Evolutionary conservation across 2,797 vertebrate species (phyloP).

Genomic region (Intellagama lesueurii): DNA sequence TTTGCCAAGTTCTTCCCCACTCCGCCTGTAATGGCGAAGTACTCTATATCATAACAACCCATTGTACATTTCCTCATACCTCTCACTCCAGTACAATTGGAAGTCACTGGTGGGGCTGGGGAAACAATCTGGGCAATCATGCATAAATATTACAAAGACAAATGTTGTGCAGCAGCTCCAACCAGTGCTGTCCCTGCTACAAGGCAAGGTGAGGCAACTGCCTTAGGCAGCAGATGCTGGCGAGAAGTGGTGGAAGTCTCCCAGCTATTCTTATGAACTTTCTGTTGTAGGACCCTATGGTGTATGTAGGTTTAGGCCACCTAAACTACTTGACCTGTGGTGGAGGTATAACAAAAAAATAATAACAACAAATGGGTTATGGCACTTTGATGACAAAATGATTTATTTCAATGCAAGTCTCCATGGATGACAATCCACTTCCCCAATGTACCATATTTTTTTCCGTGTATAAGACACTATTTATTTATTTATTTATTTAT

Average conservation of each 20-base stretch:
- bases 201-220: background rate
- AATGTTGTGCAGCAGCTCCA: background rate
- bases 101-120: background rate
- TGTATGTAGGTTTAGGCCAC: background rate
- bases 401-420: too few species aligned
- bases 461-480: too few species aligned
- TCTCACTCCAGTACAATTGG: background rate
- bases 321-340: too few species aligned
- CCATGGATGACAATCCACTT: too few species aligned
- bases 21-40: background rate
- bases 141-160: background rate
- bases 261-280: background rate
- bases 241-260: too few species aligned
- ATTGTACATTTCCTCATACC: background rate
- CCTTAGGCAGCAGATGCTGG: background rate
- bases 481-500: too few species aligned
- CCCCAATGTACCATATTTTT: too few species aligned
- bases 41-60: background rate
- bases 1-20: background rate
- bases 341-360: too few species aligned
- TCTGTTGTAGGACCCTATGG: background rate
- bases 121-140: background rate
- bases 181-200: background rate
- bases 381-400: too few species aligned
- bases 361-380: too few species aligned